Percentiles rank a stretch among this genome's conserved stretches.
Evolutionary conservation across 1,140 invertebrate species (phyloP).

Genomic region (Lucilia sericata): DNA sequence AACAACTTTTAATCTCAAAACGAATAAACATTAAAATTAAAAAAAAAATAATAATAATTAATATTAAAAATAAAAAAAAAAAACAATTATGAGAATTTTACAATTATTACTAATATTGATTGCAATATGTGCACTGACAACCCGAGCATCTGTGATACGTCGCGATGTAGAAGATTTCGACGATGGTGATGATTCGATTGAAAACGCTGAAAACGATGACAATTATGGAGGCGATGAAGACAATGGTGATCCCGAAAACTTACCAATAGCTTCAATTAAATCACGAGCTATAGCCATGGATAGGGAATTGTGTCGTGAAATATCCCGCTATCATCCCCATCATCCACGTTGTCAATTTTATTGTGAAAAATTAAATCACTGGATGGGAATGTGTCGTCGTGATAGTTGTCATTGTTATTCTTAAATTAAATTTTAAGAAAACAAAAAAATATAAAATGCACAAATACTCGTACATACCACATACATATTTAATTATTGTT

Average conservation of each 20-base stretch:
- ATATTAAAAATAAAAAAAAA: background rate
- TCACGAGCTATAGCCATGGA: constrained; percentile 58
- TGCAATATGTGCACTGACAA: background rate
- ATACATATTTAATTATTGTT: no score
- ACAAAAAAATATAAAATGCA: no score
- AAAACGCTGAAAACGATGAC: background rate
- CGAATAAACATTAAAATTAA: no score
- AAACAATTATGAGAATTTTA: constrained; percentile 8
- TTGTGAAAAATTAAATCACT: constrained; percentile 60
- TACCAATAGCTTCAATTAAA: constrained; percentile 56
- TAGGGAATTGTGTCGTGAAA: constrained; percentile 53
- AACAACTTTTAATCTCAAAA: constrained; percentile 23
- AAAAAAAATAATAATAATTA: background rate
- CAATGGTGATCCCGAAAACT: constrained; percentile 37
- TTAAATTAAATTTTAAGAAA: constrained; percentile 4
- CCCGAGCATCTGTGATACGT: background rate
- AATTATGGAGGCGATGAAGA: constrained; percentile 15
- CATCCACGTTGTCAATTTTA: constrained; percentile 61
- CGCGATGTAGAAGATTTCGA: background rate
- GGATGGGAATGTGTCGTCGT: constrained; percentile 62
- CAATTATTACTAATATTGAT: background rate
- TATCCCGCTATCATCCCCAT: constrained; percentile 58
- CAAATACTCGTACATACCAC: no score
- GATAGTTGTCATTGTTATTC: constrained; percentile 59
- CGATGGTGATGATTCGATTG: background rate